phyloP scores from a whole-genome alignment of 2,888 invertebrate species.

The Malthinus seriepunctatus region DNA sequence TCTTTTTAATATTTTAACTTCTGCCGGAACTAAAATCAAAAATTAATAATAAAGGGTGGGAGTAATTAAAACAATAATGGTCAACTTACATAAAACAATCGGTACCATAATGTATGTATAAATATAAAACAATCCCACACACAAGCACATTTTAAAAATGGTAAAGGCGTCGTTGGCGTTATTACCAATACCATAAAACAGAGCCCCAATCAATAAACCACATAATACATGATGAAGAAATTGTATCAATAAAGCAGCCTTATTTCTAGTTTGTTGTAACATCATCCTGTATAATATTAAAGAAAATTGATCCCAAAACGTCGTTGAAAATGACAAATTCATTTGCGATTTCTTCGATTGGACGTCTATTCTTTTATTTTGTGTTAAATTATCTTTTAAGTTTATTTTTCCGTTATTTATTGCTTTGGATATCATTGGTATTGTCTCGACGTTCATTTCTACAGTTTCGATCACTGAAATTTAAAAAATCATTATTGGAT shows the following conservation, averaged over 20 bases:
- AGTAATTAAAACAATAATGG: not conserved
- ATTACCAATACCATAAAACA: not conserved
- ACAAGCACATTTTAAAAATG: not conserved
- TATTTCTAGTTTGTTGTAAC: slow-evolving; percentile 1
- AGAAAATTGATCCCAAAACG: not conserved
- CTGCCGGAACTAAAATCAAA: slow-evolving; percentile 61
- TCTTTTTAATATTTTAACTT: slow-evolving; percentile 61
- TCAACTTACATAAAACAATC: not conserved
- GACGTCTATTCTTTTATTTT: not conserved
- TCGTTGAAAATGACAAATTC: not conserved
- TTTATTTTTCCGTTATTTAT: not conserved
- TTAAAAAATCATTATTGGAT: not conserved
- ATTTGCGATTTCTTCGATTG: not conserved
- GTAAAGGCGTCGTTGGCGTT: not conserved
- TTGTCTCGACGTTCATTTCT: not conserved
- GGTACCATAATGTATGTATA: not conserved
- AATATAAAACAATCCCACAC: not conserved
- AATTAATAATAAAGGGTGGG: not conserved
- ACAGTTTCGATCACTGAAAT: not conserved
- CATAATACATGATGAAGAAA: not conserved
- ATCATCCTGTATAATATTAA: not conserved
- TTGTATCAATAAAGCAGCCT: not conserved
- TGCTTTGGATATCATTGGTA: not conserved
- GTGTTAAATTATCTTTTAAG: not conserved
- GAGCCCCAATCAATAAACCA: not conserved